Base-by-base conservation (phyloP, 30 jellyfish, hydroid and myxozoan genomes). In the Cassiopea andromeda region DNA sequence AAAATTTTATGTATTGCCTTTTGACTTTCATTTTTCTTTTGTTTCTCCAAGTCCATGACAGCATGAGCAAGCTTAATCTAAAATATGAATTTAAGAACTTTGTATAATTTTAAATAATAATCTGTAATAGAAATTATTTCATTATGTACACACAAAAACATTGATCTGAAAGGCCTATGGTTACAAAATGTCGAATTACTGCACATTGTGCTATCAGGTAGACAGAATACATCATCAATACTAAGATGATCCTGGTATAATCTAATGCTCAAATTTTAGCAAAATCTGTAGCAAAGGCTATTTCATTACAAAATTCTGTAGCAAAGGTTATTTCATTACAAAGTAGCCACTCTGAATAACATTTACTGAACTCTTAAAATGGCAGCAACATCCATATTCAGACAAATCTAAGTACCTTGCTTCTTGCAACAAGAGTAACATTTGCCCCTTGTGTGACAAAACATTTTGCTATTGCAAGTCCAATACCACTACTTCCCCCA, bases 401-500 rank as follows among this genome's bases (percentile, higher is more conserved):
- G 7, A 54, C 7, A 6, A 54, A 54, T 6, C 12, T 3, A 10
- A 43, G 19, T 92, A 92, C 97, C 92, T 85, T 81, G 87, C 87
- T 91, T 47, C 99, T 87, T 69, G 98, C 99, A 15, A 92, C 93
- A 47, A 95, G 83, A 12, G 95, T 84, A 0, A 95, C 93, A 60
- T 87, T 83, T 16, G 94, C 93, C 47, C 97, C 96, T 59, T 82
- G 82, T 3, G 79, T 46, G 1, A 93, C 81, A 77, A 76, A 87
- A 10, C 69, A 48, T 58, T 89, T 93, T 7, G 99, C 99, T 1
- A 90, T 17, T 44, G 97, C 89, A 49, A 87, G 85, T 15, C 99
- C 99, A 77, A 95, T 95, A 17, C 99, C 99, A 76, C 98, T 92
- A 72, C 96, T 91, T 10, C 98, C 99, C 7, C 99, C 99, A 68